Evolutionary conservation across 2,113 vertebrate genomes (phyloP).

Genomic region (Sprattus sprattus): DNA sequence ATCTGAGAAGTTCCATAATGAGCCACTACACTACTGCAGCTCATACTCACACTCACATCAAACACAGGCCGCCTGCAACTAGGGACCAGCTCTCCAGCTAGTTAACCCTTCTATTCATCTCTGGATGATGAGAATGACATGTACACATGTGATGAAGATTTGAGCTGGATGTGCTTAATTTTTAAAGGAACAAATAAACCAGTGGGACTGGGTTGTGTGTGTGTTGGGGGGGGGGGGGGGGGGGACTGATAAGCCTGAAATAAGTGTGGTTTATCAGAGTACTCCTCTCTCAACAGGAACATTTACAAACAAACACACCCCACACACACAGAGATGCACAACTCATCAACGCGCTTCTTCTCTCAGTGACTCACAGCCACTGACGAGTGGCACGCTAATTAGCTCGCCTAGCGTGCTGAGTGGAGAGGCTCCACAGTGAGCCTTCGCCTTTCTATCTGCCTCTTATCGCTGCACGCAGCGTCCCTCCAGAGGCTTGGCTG

Average conservation of each 20-base stretch:
- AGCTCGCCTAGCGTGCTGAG: slow-evolving; percentile 53
- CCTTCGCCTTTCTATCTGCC: slow-evolving; percentile 46
- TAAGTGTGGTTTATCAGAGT: slow-evolving; percentile 8
- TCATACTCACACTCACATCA: not conserved
- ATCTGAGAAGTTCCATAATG: not conserved
- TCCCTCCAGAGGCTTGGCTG: slow-evolving; percentile 4
- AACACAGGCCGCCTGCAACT: not conserved
- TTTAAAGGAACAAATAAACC: not conserved
- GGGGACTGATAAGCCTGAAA: not conserved
- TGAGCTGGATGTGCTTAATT: not conserved
- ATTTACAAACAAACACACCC: not conserved
- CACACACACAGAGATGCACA: slow-evolving; percentile 8
- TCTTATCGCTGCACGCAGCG: slow-evolving; percentile 28
- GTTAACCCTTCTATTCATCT: not conserved
- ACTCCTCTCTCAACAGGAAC: not conserved
- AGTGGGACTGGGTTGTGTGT: not conserved
- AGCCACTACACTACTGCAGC: not conserved
- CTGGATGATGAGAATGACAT: not conserved
- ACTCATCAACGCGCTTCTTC: slow-evolving; percentile 18
- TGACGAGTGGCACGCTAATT: slow-evolving; percentile 67
- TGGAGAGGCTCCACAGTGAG: slow-evolving; percentile 53
- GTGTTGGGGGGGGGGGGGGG: not conserved
- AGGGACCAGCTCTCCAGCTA: not conserved
- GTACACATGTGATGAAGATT: not conserved
- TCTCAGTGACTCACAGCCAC: slow-evolving; percentile 53